A percentile compares a stretch with the other conserved stretches of the same genome.
phyloP scores from a whole-genome alignment of 2,888 invertebrate species.

The Baronia brevicornis region DNA sequence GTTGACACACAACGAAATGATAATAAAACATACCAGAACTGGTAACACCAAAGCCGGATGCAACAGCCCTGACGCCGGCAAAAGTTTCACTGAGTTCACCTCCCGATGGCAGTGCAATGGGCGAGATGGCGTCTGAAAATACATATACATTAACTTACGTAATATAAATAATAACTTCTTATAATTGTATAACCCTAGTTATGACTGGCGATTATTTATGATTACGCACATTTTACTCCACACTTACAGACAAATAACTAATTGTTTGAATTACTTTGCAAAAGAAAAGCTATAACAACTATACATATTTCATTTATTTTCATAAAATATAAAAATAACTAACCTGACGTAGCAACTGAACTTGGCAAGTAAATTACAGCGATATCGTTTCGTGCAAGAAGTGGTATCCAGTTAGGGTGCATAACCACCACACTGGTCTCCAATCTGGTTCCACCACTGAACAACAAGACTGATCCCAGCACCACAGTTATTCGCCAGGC shows the following conservation, averaged over 20 bases:
- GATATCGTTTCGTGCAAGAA: conserved; percentile 36
- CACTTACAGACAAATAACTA: too few relatives aligned
- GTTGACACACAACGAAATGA: too few relatives aligned
- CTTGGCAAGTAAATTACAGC: conserved; percentile 34
- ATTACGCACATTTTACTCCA: too few relatives aligned
- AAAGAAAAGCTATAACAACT: too few relatives aligned
- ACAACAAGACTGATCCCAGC: conserved; percentile 35
- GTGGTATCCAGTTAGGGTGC: conserved; percentile 38
- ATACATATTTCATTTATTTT: too few relatives aligned
- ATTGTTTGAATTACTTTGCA: too few relatives aligned
- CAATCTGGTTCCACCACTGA: conserved; percentile 36
- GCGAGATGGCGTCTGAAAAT: conserved; percentile 18
- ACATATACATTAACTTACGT: conserved; percentile 21
- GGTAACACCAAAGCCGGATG: conserved; percentile 41
- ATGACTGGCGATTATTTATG: too few relatives aligned
- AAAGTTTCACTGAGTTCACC: conserved; percentile 29
- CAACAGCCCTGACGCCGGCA: conserved; percentile 29
- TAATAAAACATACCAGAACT: conserved; percentile 12
- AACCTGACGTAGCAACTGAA: conserved; percentile 29
- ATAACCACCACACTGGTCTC: conserved; percentile 28
- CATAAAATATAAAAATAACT: too few relatives aligned
- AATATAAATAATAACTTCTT: neutral
- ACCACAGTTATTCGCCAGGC: conserved; percentile 39
- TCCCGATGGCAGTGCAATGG: conserved; percentile 31
- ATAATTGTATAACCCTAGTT: too few relatives aligned